Percentiles rank a stretch among this genome's conserved stretches.
These are phyloP conservation scores for Macrobrachium rosenbergii DNA, from an alignment of 1,140 invertebrate genomes.

Conservation along the genomic window DNA sequence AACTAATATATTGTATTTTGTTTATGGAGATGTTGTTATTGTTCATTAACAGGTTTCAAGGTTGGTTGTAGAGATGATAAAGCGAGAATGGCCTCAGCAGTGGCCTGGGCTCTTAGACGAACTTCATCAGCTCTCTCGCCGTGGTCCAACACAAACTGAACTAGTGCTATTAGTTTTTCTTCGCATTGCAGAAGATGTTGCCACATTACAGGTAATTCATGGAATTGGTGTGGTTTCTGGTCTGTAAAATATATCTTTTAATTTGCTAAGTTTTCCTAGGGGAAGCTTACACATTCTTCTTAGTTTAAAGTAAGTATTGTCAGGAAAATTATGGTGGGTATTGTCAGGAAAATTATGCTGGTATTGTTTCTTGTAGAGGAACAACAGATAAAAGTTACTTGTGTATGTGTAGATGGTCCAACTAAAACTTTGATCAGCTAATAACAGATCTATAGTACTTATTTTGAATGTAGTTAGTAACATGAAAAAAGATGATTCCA, in stretches of 20 bases:
- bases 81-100: constrained; percentile 95
- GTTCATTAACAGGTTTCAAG: constrained; percentile 80
- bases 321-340: no score
- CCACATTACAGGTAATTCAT: constrained; percentile 78
- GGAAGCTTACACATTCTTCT: constrained; percentile 68
- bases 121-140: constrained; percentile 77
- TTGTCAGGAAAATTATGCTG: no score
- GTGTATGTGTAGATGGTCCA: no score
- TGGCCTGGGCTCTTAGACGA: constrained; percentile 89
- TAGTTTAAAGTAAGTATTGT: no score
- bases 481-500: no score
- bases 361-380: no score
- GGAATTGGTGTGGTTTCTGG: constrained; percentile 4
- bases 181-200: constrained; percentile 90
- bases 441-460: no score
- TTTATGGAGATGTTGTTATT: constrained; percentile 81
- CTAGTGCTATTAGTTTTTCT: constrained; percentile 88
- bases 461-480: no score
- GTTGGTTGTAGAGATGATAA: constrained; percentile 94
- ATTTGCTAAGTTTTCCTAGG: constrained; percentile 70
- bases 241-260: background rate
- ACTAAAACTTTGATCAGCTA: no score
- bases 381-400: no score
- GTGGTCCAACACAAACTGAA: constrained; percentile 87
- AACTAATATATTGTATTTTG: constrained; percentile 66